phyloP scores from a whole-genome alignment of 2,888 invertebrate species.

The Metopia argyrocephala region DNA sequence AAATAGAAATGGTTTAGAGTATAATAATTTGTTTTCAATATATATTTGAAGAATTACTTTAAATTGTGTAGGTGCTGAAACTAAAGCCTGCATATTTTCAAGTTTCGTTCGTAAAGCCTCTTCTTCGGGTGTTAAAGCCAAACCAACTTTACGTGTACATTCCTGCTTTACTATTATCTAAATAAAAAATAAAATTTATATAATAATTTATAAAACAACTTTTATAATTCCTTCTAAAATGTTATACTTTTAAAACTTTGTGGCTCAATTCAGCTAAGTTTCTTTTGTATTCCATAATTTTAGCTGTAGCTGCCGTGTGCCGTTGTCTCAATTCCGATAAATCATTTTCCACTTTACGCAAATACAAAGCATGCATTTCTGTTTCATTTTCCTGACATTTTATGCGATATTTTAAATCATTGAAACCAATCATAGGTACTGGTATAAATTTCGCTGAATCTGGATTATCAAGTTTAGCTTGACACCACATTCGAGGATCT shows the following conservation, averaged over 20 bases:
- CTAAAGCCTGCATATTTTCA: conserved; percentile 90
- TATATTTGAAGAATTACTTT: too few species aligned
- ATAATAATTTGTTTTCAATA: too few species aligned
- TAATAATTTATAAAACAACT: neutral
- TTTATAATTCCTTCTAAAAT: neutral
- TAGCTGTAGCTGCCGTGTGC: conserved; percentile 88
- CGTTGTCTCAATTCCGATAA: conserved; percentile 88
- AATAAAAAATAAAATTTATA: conserved; percentile 60
- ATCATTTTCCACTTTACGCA: conserved; percentile 88
- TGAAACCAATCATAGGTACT: conserved; percentile 95
- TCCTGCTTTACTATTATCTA: conserved; percentile 93
- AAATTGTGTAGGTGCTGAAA: conserved; percentile 94
- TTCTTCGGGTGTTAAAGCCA: conserved; percentile 92
- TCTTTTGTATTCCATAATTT: conserved; percentile 89
- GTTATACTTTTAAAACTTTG: conserved; percentile 86
- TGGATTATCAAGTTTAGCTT: conserved; percentile 97
- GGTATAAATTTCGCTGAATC: conserved; percentile 94
- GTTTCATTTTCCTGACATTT: conserved; percentile 92
- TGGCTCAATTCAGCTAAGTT: conserved; percentile 90
- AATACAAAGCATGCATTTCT: conserved; percentile 87
- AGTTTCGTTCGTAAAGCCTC: conserved; percentile 92
- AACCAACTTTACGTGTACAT: conserved; percentile 91
- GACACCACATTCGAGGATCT: conserved; percentile 95
- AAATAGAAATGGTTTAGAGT: neutral
- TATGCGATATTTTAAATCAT: conserved; percentile 87